Percentiles rank a stretch among this genome's conserved stretches.
These are phyloP conservation scores for Centruroides vittatus DNA, from an alignment of 1,140 invertebrate species.

Conservation along the genomic window DNA sequence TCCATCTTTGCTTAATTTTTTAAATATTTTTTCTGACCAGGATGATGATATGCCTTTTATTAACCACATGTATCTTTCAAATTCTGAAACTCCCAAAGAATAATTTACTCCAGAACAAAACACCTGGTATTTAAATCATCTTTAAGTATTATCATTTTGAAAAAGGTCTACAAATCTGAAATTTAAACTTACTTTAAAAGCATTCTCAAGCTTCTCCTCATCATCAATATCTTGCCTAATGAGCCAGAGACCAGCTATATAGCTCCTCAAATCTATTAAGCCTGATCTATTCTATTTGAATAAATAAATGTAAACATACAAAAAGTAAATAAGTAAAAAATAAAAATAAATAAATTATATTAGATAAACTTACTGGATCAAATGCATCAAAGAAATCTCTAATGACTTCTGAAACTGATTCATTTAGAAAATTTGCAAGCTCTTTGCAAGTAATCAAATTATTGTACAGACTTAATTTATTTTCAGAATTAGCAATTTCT, in stretches of 20 bases:
- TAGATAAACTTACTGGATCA: constrained; percentile 1
- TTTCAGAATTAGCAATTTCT: background rate
- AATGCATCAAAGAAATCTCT: constrained; percentile 2
- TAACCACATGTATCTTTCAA: too few species aligned
- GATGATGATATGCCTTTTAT: too few species aligned
- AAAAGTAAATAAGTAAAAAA: too few species aligned
- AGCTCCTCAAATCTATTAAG: background rate
- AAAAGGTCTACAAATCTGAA: too few species aligned
- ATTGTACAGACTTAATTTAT: background rate
- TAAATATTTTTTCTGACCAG: too few species aligned
- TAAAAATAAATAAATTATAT: background rate
- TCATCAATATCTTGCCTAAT: background rate
- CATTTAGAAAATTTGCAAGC: background rate
- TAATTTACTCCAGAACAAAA: too few species aligned
- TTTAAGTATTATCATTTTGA: too few species aligned
- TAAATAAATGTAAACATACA: background rate
- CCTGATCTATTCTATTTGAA: background rate
- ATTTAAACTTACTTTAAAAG: background rate
- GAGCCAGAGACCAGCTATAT: constrained; percentile 1
- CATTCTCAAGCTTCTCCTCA: background rate
- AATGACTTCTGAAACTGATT: constrained; percentile 3
- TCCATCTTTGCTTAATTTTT: too few species aligned
- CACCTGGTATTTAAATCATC: too few species aligned
- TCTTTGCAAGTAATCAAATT: background rate
- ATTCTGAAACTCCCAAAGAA: too few species aligned